Conservation (phyloP, 2,113 vertebrate species). For the Epinephelus cyanopodus region DNA sequence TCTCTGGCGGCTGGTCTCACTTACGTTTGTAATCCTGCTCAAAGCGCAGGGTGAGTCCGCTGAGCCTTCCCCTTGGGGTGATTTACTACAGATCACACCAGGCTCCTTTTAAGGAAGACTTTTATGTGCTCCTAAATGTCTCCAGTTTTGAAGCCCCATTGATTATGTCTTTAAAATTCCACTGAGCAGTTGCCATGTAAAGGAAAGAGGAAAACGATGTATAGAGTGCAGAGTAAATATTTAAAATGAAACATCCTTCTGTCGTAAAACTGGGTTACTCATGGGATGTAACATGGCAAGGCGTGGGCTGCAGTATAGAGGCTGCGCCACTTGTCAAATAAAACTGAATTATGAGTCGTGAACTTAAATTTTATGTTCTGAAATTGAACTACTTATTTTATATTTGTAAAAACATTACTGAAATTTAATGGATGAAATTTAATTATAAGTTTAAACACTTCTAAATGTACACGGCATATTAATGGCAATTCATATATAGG, state of each 20-base stretch:
- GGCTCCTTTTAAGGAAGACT: constrained; percentile 78
- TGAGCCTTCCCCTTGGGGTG: constrained; percentile 64
- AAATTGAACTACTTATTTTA: not conserved
- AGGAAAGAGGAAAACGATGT: constrained; percentile 27
- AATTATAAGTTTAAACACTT: not conserved
- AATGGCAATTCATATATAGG: not conserved
- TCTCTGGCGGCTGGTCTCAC: constrained; percentile 53
- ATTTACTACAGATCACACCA: constrained; percentile 58
- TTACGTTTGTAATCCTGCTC: constrained; percentile 67
- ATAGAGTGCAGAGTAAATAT: constrained; percentile 47
- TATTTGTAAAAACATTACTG: not conserved
- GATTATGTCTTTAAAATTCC: constrained; percentile 59
- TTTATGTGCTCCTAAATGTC: constrained; percentile 72
- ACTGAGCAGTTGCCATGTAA: constrained; percentile 16
- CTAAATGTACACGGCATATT: too few relatives aligned
- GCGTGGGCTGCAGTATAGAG: not conserved
- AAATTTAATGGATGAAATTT: not conserved
- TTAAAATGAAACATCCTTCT: constrained; percentile 27
- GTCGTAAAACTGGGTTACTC: constrained; percentile 35
- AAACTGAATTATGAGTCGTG: not conserved
- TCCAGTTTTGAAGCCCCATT: constrained; percentile 53
- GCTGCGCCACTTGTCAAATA: not conserved
- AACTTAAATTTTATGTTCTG: not conserved
- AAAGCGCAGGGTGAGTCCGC: constrained; percentile 51
- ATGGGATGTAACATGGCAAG: not conserved